These are phyloP conservation scores for Rugalucina vietnamica DNA, from an alignment of 2,888 invertebrate genomes.

Conservation along the genomic window DNA sequence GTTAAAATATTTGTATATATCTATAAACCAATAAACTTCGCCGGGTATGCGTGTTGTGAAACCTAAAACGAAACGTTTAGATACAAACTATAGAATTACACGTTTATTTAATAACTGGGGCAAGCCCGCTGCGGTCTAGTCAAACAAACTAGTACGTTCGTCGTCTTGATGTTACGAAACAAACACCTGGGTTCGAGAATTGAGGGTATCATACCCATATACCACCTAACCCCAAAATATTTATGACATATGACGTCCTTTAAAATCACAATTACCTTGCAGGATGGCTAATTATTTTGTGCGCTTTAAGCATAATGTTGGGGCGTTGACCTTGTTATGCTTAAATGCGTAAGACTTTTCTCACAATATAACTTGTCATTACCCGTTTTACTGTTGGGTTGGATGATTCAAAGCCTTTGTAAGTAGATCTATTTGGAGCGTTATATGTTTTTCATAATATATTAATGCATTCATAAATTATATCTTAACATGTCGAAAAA, in stretches of 20 bases:
- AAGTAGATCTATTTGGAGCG: neutral
- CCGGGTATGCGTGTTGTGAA: neutral
- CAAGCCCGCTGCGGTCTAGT: neutral
- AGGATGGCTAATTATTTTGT: neutral
- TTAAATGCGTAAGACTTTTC: neutral
- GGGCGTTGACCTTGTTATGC: neutral
- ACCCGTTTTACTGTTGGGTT: neutral
- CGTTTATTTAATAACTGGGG: neutral
- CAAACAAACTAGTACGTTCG: neutral
- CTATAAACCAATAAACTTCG: no score
- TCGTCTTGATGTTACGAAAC: neutral
- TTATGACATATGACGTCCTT: neutral
- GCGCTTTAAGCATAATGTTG: neutral
- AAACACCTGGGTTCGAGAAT: neutral
- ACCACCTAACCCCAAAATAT: neutral
- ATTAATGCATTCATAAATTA: no score
- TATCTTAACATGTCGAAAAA: no score
- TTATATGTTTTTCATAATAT: neutral
- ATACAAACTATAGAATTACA: neutral
- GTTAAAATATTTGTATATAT: no score
- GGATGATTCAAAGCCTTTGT: neutral
- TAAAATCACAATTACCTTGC: neutral
- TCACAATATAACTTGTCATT: neutral
- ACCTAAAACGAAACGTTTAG: neutral
- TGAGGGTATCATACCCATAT: neutral